These are phyloP conservation scores for Aurelia aurita complex sp. Pacific DNA, from an alignment of 30 jellyfish, hydroid and myxozoan species.

Conservation along the genomic window DNA sequence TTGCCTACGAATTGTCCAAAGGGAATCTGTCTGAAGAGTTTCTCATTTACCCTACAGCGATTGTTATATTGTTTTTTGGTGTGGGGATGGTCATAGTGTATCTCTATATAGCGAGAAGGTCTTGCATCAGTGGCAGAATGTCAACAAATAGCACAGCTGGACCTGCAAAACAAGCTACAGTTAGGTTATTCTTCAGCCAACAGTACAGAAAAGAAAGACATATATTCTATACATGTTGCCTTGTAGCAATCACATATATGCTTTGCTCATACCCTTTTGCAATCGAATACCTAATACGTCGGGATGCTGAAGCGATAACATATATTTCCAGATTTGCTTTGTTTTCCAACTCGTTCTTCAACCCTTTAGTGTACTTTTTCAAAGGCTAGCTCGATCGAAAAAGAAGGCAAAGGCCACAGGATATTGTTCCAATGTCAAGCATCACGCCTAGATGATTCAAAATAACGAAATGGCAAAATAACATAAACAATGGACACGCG, in stretches of 20 bases:
- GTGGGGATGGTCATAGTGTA: background rate
- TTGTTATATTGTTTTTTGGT: background rate
- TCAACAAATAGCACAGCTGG: background rate
- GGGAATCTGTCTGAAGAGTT: no score
- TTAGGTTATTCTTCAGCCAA: background rate
- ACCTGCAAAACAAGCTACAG: no score
- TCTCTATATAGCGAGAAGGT: background rate
- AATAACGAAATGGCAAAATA: background rate
- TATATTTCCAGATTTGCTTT: conserved; percentile 2
- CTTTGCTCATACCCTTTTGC: conserved; percentile 57
- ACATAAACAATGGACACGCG: no score
- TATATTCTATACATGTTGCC: conserved; percentile 42
- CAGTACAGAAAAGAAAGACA: conserved; percentile 17
- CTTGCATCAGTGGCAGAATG: background rate
- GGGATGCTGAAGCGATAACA: background rate
- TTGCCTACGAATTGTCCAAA: no score
- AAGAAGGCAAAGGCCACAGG: background rate
- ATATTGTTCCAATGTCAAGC: background rate
- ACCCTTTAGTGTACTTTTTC: conserved; percentile 60
- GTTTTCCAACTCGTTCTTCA: conserved; percentile 33
- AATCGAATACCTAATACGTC: conserved; percentile 1
- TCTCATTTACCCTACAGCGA: no score
- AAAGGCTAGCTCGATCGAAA: conserved; percentile 14
- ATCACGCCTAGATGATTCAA: background rate
- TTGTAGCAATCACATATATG: conserved; percentile 33